phyloP scores from a whole-genome alignment of 2,797 vertebrate genomes.

The Diceros bicornis region DNA sequence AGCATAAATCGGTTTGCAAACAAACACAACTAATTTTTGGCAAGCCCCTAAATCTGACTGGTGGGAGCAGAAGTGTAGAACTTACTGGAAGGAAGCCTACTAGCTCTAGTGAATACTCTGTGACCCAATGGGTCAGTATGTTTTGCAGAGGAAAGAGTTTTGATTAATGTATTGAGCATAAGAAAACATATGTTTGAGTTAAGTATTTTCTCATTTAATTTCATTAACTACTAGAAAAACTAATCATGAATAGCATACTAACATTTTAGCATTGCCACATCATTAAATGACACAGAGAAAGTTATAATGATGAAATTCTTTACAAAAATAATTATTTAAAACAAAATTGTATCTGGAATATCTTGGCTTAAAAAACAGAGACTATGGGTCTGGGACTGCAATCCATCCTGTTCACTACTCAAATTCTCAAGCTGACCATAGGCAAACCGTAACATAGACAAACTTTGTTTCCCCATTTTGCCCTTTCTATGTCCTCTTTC shows the following conservation, averaged over 20 bases:
- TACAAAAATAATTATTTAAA: neutral
- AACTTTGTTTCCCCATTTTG: neutral
- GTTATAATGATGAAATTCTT: neutral
- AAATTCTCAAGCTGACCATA: neutral
- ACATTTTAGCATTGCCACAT: neutral
- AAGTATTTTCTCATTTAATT: constrained; percentile 51
- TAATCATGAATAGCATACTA: neutral
- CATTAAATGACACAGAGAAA: constrained; percentile 36
- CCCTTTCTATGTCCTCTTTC: neutral
- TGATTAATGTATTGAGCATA: constrained; percentile 30
- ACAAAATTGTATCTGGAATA: constrained; percentile 21
- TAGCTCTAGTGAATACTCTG: neutral
- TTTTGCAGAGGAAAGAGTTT: constrained; percentile 28
- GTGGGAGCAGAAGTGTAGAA: neutral
- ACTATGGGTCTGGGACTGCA: neutral
- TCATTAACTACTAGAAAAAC: constrained; percentile 14
- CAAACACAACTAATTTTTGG: constrained; percentile 48
- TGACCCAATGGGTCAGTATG: neutral
- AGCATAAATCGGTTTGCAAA: constrained; percentile 17
- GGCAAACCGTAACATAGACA: neutral
- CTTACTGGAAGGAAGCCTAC: neutral
- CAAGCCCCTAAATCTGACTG: neutral
- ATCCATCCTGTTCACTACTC: neutral
- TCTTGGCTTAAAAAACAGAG: neutral
- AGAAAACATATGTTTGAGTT: constrained; percentile 14